Base-by-base conservation (phyloP, 2,797 vertebrate genomes). In the Pseudochirops cupreus region DNA sequence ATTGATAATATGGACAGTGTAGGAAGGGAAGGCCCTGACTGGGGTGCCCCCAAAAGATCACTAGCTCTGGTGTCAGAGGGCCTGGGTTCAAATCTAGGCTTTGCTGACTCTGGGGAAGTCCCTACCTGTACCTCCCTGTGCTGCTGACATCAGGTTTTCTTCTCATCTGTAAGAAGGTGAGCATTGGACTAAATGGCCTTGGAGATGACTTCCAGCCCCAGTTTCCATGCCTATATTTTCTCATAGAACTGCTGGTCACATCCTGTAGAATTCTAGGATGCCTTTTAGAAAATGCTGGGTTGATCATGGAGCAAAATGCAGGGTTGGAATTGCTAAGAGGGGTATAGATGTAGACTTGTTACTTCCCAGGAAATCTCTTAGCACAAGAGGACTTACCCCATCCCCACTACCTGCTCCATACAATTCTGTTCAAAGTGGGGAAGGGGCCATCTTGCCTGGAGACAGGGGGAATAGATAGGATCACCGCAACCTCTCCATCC, bases 381-480 rank as follows among this genome's bases (percentile, higher is more conserved):
- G 67, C 67, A 21, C 18, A 5, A 39, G n/a, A 74, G 14, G 67
- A 21, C 21, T 74, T 39, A n/a, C 31, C 59, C n/a, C 67, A 21
- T 82, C 39, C 39, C 74, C 6, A 91, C 95, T 28, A 97, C 92
- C 94, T 21, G 94, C 92, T 97, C 95, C 94, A 53, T 2, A 87
- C 96, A n/a, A 59, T 59, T 59, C n/a, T 94, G 94, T 97, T 96
- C 98, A 95, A 96, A 94, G 97, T 93, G 92, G 95, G 53, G 52
- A 91, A 13, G 14, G 52, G 50, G 54, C 62, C 9, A n/a, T 10
- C n/a, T 16, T 90, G 91, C 74, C 93, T 7, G 12, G 90, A 67
- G 26, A 13, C 9, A 31, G 14, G 50, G 74, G 2, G 14, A 3
- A 3, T 31, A 9, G 1, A 28, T 1, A 29, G 82, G 54, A 94